A percentile compares a stretch with the other conserved stretches of the same genome.
Evolutionary conservation across 2,888 invertebrate genomes (phyloP).

Genomic region (Pachliopta kotzebuea): DNA sequence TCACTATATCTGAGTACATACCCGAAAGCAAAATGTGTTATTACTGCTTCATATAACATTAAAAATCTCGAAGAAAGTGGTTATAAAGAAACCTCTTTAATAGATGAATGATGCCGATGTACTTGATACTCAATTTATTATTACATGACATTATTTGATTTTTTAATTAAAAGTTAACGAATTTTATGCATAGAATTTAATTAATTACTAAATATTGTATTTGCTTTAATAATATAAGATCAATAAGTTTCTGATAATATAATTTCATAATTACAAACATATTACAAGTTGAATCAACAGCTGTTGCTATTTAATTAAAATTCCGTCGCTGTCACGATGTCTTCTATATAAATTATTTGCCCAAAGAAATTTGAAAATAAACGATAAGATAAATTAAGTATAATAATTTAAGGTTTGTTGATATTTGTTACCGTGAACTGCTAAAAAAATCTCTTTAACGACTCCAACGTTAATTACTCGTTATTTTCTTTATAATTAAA

Average conservation of each 20-base stretch:
- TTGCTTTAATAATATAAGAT: neutral
- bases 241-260: neutral
- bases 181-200: neutral
- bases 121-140: too few relatives aligned
- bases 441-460: neutral
- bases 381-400: neutral
- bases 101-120: too few relatives aligned
- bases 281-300: constrained; percentile 41
- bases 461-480: neutral
- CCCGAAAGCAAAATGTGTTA: too few relatives aligned
- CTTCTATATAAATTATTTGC: constrained; percentile 42
- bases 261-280: constrained; percentile 8
- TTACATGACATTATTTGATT: neutral
- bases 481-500: neutral
- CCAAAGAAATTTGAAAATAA: neutral
- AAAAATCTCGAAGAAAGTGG: too few relatives aligned
- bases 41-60: too few relatives aligned
- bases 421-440: too few relatives aligned
- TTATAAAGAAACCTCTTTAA: too few relatives aligned
- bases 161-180: neutral
- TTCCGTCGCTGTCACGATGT: constrained; percentile 64
- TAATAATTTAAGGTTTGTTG: neutral
- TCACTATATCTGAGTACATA: too few relatives aligned
- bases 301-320: constrained; percentile 77
- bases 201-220: neutral